phyloP scores from a whole-genome alignment of 2,113 vertebrate species.

The Phocoena phocoena region DNA sequence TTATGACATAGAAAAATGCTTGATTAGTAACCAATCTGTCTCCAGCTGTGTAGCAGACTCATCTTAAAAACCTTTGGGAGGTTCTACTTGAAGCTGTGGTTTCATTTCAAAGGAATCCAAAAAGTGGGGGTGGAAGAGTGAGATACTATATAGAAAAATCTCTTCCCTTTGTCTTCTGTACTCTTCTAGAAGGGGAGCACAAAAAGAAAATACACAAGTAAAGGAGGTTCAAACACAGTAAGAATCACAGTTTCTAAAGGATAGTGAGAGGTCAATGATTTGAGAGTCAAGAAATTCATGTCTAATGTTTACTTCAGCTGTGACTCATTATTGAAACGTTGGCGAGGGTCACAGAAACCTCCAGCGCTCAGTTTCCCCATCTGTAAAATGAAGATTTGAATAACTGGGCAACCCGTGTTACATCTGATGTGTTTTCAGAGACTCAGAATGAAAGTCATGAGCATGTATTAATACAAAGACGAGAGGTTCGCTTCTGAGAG shows the following conservation, averaged over 20 bases:
- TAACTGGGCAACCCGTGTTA: background rate
- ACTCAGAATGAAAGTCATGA: conserved; percentile 28
- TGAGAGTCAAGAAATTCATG: background rate
- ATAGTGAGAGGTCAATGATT: background rate
- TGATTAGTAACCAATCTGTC: conserved; percentile 22
- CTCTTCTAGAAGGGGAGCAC: background rate
- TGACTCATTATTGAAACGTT: background rate
- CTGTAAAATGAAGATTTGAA: conserved; percentile 13
- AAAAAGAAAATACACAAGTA: background rate
- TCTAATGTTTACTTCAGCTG: background rate
- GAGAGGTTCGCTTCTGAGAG: background rate
- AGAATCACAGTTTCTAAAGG: conserved; percentile 34
- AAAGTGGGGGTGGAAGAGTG: background rate
- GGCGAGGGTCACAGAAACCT: background rate
- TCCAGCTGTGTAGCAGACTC: conserved; percentile 28
- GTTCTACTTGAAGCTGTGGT: conserved; percentile 44
- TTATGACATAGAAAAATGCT: background rate
- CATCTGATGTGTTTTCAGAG: conserved; percentile 4
- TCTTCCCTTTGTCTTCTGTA: conserved; percentile 28
- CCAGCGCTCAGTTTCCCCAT: background rate
- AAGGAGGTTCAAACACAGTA: background rate
- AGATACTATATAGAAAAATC: background rate
- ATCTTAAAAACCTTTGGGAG: conserved; percentile 37
- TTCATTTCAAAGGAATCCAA: conserved; percentile 63
- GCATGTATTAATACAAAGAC: background rate